Evolutionary conservation across 2,113 vertebrate genomes (phyloP).

Genomic region (Megaceryle maxima): DNA sequence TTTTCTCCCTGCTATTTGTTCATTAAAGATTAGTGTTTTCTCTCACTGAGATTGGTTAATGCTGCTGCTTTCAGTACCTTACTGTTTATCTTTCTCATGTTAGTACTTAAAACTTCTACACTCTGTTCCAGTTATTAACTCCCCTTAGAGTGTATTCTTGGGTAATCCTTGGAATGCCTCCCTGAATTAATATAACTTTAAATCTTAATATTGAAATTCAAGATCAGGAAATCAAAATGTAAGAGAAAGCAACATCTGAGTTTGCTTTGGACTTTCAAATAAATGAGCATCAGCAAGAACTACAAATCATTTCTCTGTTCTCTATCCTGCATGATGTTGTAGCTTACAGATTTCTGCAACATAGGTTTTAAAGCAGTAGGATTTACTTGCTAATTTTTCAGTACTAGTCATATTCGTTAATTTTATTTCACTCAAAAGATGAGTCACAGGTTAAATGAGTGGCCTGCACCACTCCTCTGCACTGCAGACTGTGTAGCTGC

Average conservation of each 20-base stretch:
- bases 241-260: neutral
- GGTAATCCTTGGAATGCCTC: neutral
- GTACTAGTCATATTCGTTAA: neutral
- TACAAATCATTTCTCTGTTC: neutral
- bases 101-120: neutral
- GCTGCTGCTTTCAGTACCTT: neutral
- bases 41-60: neutral
- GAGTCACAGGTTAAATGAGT: neutral
- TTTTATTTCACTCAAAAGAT: neutral
- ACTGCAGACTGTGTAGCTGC: accelerated
- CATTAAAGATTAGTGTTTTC: conserved; percentile 1
- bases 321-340: neutral
- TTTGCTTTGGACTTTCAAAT: neutral
- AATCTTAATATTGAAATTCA: neutral
- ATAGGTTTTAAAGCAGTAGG: neutral
- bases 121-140: neutral
- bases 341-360: neutral
- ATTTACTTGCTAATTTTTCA: neutral
- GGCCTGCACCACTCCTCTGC: neutral
- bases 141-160: neutral
- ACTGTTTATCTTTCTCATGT: neutral
- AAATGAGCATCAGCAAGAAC: neutral
- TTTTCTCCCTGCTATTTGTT: conserved; percentile 23
- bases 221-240: neutral
- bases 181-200: neutral